Percentiles rank a stretch among this genome's conserved stretches.
These are phyloP conservation scores for Anolis carolinensis DNA, from an alignment of 2,113 vertebrate species.

Conservation along the genomic window DNA sequence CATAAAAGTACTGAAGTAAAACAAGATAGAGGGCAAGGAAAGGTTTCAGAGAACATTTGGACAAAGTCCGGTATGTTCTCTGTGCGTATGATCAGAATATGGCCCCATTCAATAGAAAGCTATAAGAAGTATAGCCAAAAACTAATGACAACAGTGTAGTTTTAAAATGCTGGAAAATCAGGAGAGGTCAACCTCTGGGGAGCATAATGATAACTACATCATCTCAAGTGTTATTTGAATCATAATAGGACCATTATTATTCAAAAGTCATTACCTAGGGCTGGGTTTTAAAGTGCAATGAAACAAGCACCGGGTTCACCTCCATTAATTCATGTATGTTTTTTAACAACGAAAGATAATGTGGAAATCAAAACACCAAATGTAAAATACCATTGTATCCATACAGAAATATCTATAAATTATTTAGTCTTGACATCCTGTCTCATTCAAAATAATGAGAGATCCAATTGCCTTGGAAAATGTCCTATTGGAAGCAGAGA, in stretches of 20 bases:
- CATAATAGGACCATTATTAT: background rate
- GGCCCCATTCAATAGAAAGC: background rate
- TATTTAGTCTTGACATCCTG: background rate
- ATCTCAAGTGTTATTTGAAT: background rate
- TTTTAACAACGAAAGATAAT: background rate
- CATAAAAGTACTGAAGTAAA: background rate
- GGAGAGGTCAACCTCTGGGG: background rate
- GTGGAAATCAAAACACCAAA: background rate
- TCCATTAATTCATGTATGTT: background rate
- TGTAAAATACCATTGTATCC: background rate
- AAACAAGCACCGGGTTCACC: background rate
- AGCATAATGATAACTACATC: background rate
- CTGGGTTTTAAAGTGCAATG: background rate
- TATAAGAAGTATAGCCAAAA: background rate
- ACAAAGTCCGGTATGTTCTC: background rate
- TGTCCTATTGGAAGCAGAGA: background rate
- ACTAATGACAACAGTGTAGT: background rate
- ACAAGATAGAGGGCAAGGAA: background rate
- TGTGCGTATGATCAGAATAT: background rate
- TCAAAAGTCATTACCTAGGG: background rate
- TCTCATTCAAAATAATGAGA: background rate
- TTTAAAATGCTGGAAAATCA: background rate
- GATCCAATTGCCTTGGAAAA: background rate
- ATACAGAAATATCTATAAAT: background rate
- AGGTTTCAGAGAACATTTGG: background rate